Evolutionary conservation across 2,888 invertebrate genomes (phyloP).

Genomic region (Himalopsyche tibetana): DNA sequence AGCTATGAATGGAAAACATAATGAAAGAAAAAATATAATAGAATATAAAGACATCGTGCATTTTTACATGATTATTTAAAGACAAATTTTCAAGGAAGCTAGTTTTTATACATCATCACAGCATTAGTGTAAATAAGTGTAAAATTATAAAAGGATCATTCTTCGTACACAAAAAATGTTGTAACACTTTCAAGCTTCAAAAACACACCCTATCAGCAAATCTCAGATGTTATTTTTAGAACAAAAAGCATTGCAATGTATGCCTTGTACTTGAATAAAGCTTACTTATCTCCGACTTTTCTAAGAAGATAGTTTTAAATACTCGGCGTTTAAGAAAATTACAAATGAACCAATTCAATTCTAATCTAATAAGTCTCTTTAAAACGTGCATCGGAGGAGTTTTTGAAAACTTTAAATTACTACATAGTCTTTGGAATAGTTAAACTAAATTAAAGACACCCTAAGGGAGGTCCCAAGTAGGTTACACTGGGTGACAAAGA

Average conservation of each 20-base stretch:
- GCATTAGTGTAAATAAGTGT: too few species aligned
- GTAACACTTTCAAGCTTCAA: too few species aligned
- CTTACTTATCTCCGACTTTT: background rate
- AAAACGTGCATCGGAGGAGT: conserved; percentile 2
- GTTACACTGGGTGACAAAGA: too few species aligned
- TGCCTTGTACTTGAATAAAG: background rate
- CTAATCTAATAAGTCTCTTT: conserved; percentile 23
- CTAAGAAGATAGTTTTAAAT: background rate
- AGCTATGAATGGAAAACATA: too few species aligned
- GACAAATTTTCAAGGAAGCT: too few species aligned
- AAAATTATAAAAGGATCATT: too few species aligned
- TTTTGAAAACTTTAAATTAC: conserved; percentile 7
- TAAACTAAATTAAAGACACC: background rate
- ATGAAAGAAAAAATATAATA: too few species aligned
- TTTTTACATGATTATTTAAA: too few species aligned
- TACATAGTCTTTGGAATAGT: background rate
- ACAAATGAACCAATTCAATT: conserved; percentile 7
- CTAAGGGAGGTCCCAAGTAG: background rate
- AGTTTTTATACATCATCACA: too few species aligned
- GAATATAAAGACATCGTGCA: too few species aligned
- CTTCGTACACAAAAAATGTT: too few species aligned
- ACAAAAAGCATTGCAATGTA: background rate
- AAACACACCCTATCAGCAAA: background rate
- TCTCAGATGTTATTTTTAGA: background rate
- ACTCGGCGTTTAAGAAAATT: background rate